Evolutionary conservation across 1,140 invertebrate species (phyloP).

Genomic region (Apolygus lucorum): DNA sequence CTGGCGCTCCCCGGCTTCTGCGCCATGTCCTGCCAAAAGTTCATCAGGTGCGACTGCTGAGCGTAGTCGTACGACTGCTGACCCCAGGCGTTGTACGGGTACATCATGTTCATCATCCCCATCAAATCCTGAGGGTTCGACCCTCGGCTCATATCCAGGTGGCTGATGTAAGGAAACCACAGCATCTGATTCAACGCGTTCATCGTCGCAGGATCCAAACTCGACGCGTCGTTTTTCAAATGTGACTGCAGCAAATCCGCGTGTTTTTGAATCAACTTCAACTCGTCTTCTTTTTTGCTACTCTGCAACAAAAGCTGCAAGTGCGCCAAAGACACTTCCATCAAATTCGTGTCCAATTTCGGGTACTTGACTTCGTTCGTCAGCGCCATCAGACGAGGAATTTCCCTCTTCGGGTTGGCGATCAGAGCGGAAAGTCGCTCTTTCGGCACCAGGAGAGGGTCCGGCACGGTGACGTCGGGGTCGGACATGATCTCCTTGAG

Average conservation of each 20-base stretch:
- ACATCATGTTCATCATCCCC: conserved; percentile 33
- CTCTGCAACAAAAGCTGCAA: conserved; percentile 56
- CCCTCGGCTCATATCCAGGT: conserved; percentile 41
- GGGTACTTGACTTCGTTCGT: conserved; percentile 61
- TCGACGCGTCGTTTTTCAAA: conserved; percentile 25
- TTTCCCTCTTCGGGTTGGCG: conserved; percentile 62
- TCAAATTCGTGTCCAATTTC: conserved; percentile 63
- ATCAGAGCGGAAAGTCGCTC: conserved; percentile 59
- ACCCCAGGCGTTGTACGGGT: conserved; percentile 21
- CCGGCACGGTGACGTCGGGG: conserved; percentile 60
- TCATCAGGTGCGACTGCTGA: conserved; percentile 5
- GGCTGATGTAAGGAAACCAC: conserved; percentile 58
- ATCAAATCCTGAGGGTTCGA: conserved; percentile 36
- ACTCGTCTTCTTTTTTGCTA: conserved; percentile 33
- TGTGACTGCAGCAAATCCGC: conserved; percentile 27
- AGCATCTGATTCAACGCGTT: conserved; percentile 59
- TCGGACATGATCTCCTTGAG: conserved; percentile 59
- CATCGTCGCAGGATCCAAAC: conserved; percentile 50
- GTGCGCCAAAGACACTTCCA: conserved; percentile 66
- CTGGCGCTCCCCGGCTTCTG: not conserved
- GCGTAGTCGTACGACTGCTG: conserved; percentile 20
- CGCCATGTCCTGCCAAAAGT: conserved; percentile 12
- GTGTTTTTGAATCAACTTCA: conserved; percentile 31
- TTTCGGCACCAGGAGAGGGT: conserved; percentile 68
- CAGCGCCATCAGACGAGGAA: conserved; percentile 58